A percentile compares a stretch with the other conserved stretches of the same genome.
phyloP scores from a whole-genome alignment of 2,113 vertebrate genomes.

The Hystrix brachyura region DNA sequence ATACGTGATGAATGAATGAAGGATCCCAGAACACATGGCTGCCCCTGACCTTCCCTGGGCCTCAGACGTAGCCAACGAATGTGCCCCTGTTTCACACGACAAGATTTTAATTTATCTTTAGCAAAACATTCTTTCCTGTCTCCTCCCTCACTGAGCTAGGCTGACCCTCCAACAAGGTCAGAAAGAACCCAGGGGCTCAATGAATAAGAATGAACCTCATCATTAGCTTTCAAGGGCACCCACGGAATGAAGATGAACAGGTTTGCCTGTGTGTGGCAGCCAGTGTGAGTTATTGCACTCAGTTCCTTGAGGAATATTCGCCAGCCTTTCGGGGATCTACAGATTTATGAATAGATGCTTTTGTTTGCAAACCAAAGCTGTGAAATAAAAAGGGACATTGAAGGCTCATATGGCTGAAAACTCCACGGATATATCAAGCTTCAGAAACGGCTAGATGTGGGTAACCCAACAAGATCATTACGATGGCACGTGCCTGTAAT shows the following conservation, averaged over 20 bases:
- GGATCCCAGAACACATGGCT: neutral
- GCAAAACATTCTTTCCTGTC: conserved; percentile 34
- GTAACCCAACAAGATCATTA: conserved; percentile 19
- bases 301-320: neutral
- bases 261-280: neutral
- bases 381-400: conserved; percentile 25
- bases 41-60: neutral
- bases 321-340: neutral
- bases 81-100: neutral
- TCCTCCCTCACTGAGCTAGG: neutral
- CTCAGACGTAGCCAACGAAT: neutral
- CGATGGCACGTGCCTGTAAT: neutral
- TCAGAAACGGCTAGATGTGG: neutral
- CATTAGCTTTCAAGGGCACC: neutral
- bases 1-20: neutral
- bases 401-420: neutral
- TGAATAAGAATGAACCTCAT: neutral
- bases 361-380: conserved; percentile 24
- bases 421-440: neutral
- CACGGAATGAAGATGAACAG: conserved; percentile 4
- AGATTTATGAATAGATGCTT: neutral
- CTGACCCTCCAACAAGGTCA: conserved; percentile 17
- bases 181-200: neutral
- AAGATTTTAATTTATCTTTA: conserved; percentile 19
- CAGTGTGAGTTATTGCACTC: neutral